A percentile compares a stretch with the other conserved stretches of the same genome.
Conservation (phyloP, 2,888 invertebrate species). For the Synanthedon vespiformis region DNA sequence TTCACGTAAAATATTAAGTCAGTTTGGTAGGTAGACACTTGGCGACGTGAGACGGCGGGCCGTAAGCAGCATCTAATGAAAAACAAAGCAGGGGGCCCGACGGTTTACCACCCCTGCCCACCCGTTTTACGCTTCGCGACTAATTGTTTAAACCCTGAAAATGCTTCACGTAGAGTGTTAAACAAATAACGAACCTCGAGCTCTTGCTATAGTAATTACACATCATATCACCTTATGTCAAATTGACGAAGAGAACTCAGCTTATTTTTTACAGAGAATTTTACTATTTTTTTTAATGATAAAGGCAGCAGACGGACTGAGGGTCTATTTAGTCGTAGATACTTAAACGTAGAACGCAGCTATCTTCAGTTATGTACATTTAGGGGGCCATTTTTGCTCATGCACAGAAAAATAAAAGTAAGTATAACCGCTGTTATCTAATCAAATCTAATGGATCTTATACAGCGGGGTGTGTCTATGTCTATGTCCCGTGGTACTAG, state of each 20-base stretch:
- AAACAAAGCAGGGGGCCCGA: conserved; percentile 40
- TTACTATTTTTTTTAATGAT: no score
- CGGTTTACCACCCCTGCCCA: conserved; percentile 20
- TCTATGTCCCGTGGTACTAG: no score
- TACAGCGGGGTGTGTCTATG: no score
- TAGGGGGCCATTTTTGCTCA: neutral
- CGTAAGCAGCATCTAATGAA: conserved; percentile 47
- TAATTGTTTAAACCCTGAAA: conserved; percentile 27
- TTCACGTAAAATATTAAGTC: neutral
- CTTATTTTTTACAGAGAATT: no score
- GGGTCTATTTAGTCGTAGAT: neutral
- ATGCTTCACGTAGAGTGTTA: neutral
- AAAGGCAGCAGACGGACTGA: no score
- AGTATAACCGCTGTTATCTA: neutral
- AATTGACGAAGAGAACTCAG: no score
- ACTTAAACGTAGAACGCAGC: conserved; percentile 3
- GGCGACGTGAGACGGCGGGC: conserved; percentile 19
- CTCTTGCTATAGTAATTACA: neutral
- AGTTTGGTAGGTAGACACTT: conserved; percentile 23
- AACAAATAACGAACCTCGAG: neutral
- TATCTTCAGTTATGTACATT: conserved; percentile 4
- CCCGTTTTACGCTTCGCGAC: conserved; percentile 20
- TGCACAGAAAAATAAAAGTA: neutral
- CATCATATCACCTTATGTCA: no score
- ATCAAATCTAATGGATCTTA: no score